Percentiles rank a stretch among this genome's conserved stretches.
phyloP scores from a whole-genome alignment of 1,140 invertebrate genomes.

The Hermatobates lingyangjiaoensis region DNA sequence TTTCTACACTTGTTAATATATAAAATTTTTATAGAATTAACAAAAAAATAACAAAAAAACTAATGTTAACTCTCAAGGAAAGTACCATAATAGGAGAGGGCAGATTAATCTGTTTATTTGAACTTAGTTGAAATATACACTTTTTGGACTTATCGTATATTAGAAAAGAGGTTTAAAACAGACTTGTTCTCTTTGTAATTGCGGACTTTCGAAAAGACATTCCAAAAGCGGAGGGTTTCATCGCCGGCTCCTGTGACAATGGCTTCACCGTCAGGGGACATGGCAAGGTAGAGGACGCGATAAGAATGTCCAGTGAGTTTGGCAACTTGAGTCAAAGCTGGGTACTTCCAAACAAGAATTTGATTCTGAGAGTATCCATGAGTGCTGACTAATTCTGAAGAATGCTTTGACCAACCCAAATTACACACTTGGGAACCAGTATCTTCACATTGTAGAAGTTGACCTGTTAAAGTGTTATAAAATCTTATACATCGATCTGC shows the following conservation, averaged over 20 bases:
- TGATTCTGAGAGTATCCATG: constrained; percentile 99
- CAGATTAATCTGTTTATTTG: too few species aligned
- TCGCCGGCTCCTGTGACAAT: constrained; percentile 99
- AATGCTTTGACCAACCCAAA: constrained; percentile 97
- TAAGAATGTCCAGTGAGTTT: constrained; percentile 97
- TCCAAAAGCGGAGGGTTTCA: constrained; percentile 97
- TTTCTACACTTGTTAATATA: too few species aligned
- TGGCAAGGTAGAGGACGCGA: constrained; percentile 87
- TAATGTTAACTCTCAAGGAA: too few species aligned
- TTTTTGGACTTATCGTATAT: constrained; percentile 56
- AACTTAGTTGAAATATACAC: too few species aligned
- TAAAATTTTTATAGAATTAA: too few species aligned
- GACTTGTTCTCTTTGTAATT: constrained; percentile 91
- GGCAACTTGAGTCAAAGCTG: constrained; percentile 80
- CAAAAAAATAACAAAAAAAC: too few species aligned
- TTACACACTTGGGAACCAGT: constrained; percentile 90
- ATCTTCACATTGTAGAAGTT: constrained; percentile 96
- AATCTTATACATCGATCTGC: constrained; percentile 95
- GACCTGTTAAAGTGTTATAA: constrained; percentile 98
- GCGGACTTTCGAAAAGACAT: constrained; percentile 93
- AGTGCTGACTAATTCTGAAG: constrained; percentile 91
- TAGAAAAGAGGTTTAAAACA: constrained; percentile 88
- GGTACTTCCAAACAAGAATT: constrained; percentile 99
- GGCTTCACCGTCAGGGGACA: constrained; percentile 96
- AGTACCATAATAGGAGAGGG: too few species aligned